These are phyloP conservation scores for Camponotus fellah DNA, from an alignment of 2,888 invertebrate species.

Conservation along the genomic window DNA sequence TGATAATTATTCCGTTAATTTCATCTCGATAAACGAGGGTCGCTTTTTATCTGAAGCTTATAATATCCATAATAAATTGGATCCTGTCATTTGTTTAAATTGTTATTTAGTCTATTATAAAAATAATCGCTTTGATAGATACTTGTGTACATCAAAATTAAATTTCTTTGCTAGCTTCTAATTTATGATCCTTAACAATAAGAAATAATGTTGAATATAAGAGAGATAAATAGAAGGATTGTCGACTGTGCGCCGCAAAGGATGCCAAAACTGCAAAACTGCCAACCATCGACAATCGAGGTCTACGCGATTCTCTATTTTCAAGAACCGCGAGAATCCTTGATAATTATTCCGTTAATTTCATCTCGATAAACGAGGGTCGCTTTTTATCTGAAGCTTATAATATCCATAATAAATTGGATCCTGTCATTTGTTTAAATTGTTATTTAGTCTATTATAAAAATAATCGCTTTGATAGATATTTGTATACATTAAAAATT, in stretches of 20 bases:
- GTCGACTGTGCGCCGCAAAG: slow-evolving; percentile 53
- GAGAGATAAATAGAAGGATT: background rate
- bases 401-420: too few relatives aligned
- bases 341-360: too few relatives aligned
- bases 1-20: slow-evolving; percentile 41
- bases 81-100: background rate
- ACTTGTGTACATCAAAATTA: background rate
- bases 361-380: too few relatives aligned
- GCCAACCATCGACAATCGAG: too few relatives aligned
- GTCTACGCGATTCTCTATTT: too few relatives aligned
- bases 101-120: background rate
- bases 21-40: background rate
- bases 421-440: too few relatives aligned
- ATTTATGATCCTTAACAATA: background rate
- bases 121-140: background rate
- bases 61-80: background rate
- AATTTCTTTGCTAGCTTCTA: background rate
- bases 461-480: background rate
- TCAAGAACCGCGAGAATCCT: too few relatives aligned
- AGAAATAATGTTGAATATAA: background rate
- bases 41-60: background rate
- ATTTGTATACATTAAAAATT: background rate
- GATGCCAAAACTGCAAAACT: slow-evolving; percentile 55
- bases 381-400: too few relatives aligned
- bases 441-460: background rate